Evolutionary conservation across 2,888 invertebrate genomes (phyloP).

Genomic region (Drosophila leonis): DNA sequence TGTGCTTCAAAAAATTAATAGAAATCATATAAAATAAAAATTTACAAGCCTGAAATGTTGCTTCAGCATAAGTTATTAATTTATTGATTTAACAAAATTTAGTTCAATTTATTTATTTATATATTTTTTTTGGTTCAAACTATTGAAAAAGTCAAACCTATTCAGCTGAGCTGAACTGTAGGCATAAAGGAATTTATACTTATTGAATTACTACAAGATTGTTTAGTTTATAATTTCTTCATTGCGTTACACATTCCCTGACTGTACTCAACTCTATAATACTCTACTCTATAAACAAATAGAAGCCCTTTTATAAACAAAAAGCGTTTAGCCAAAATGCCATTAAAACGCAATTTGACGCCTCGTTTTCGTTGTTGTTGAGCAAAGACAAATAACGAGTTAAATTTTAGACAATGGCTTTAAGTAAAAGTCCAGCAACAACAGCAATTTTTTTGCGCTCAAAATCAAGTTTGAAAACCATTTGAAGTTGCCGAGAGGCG

Average conservation of each 20-base stretch:
- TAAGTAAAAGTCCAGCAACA: constrained; percentile 1
- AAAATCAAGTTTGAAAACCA: constrained; percentile 20
- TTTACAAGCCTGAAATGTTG: too few species aligned
- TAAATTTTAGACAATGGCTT: constrained; percentile 28
- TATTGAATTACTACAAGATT: not conserved
- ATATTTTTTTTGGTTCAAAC: too few species aligned
- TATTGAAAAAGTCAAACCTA: too few species aligned
- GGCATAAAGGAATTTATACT: not conserved
- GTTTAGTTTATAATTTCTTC: not conserved
- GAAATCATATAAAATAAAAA: too few species aligned
- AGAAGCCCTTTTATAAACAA: constrained; percentile 31
- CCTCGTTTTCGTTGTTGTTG: constrained; percentile 34
- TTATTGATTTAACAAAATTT: too few species aligned
- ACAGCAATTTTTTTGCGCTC: constrained; percentile 10
- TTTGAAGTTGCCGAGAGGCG: constrained; percentile 46
- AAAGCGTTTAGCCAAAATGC: constrained; percentile 51
- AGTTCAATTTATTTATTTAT: too few species aligned
- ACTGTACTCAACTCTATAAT: not conserved
- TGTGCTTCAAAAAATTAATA: too few species aligned
- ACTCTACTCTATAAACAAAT: constrained; percentile 27
- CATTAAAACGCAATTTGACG: constrained; percentile 73
- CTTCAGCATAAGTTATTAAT: too few species aligned
- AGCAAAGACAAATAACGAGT: constrained; percentile 58
- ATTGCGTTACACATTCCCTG: not conserved
- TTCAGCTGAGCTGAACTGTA: too few species aligned